Percentiles rank a stretch among this genome's conserved stretches.
Evolutionary conservation across 1,140 invertebrate species (phyloP).

Genomic region (Lethocerus indicus): DNA sequence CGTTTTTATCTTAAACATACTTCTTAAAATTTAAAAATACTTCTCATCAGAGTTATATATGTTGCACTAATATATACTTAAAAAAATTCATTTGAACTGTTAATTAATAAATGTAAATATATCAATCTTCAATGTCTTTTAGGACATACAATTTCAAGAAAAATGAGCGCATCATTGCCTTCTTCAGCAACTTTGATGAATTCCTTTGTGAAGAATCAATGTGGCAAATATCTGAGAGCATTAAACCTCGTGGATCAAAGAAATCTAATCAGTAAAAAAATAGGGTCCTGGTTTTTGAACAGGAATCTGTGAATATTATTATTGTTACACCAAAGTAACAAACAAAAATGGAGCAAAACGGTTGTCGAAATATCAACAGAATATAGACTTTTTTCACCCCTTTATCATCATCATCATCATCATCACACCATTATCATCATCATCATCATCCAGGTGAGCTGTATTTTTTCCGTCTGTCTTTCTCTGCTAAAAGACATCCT

Average conservation of each 20-base stretch:
- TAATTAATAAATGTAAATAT: no score
- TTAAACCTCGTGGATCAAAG: slow-evolving; percentile 65
- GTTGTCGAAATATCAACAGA: not conserved
- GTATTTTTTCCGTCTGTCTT: no score
- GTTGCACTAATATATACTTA: no score
- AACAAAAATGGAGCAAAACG: not conserved
- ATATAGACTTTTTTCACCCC: no score
- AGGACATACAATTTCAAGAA: slow-evolving; percentile 74
- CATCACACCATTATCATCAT: no score
- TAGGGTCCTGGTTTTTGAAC: not conserved
- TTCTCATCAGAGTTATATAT: no score
- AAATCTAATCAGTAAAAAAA: slow-evolving; percentile 7
- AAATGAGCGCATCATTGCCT: slow-evolving; percentile 81
- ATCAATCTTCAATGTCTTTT: slow-evolving; percentile 21
- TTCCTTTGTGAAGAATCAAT: slow-evolving; percentile 89
- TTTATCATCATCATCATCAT: no score
- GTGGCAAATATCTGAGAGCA: slow-evolving; percentile 93
- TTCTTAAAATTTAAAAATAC: no score
- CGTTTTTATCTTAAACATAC: no score
- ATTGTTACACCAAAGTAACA: not conserved
- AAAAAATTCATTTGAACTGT: no score
- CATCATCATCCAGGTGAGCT: no score
- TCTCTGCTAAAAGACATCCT: no score
- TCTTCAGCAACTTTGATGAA: slow-evolving; percentile 95
- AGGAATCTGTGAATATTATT: slow-evolving; percentile 1